Base-by-base conservation (phyloP, 2,797 vertebrate genomes). In the Acrossocheilus wenchowensis region DNA sequence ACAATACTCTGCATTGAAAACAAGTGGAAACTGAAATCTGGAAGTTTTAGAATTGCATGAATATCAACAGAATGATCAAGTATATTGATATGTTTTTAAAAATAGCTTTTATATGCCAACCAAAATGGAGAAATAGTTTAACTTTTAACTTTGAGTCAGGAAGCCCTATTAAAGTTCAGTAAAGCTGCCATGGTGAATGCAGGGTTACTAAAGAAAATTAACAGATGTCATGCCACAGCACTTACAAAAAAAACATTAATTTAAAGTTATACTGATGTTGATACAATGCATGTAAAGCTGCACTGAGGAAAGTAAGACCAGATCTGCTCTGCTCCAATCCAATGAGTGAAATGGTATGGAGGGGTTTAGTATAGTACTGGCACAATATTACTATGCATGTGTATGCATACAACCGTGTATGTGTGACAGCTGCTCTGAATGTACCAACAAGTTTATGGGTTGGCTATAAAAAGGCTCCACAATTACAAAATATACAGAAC, bases 351-450 rank as follows among this genome's bases (percentile, higher is more conserved):
- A 66, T 19, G 9, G 2, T 21, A 5, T 19, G 34, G 7, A 68
- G 17, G 21, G 6, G 21, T 84, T 30, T 19, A 43, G 43, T 39
- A 52, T 19, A 15, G 74, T 69, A 78, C 83, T 84, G 83, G 62
- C 74, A 68, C 48, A 30, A 68, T 19, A 30, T 52, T 39, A 64
- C 43, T 75, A 50, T n/a, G 41, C 41, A 83, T 45, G 6, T 60
- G 6, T 43, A 60, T 15, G 26, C 19, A 83, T 64, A 41, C 7
- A 64, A 23, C 52, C 15, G 19, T 23, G 19, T 10, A 14, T 48
- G 10, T 74, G 64, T 71, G 43, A 41, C 14, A 54, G 92, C 90
- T 62, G 69, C 54, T 62, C 54, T 62, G 34, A 62, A 62, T 19
- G 3, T 60, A 26, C 54, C 14, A 41, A 39, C 36, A 78, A 15